phyloP scores from a whole-genome alignment of 2,797 vertebrate species.

The Falco peregrinus region DNA sequence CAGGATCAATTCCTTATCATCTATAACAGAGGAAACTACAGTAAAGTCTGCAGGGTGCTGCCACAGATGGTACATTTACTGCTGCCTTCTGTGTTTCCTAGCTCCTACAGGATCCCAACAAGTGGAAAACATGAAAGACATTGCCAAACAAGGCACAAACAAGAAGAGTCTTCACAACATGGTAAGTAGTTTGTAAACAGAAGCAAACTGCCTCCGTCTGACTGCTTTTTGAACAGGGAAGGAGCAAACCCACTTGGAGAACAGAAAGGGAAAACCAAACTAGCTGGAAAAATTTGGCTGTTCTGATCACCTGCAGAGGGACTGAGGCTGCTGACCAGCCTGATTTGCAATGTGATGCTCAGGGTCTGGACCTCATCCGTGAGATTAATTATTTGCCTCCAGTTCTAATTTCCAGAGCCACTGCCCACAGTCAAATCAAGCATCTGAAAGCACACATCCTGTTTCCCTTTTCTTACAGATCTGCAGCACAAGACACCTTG shows the following conservation, averaged over 20 bases:
- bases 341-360: fast-evolving
- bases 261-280: background rate
- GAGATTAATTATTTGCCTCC: background rate
- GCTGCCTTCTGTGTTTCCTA: background rate
- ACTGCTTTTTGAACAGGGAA: background rate
- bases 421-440: background rate
- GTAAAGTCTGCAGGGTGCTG: background rate
- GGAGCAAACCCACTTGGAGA: background rate
- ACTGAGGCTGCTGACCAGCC: background rate
- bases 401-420: background rate
- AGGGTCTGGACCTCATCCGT: background rate
- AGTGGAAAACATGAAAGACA: background rate
- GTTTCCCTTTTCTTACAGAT: background rate
- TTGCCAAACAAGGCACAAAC: background rate
- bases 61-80: background rate
- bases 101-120: background rate
- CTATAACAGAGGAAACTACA: background rate
- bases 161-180: background rate
- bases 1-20: background rate
- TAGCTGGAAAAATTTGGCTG: background rate
- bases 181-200: background rate
- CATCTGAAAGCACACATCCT: background rate
- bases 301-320: background rate
- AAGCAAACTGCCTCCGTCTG: background rate
- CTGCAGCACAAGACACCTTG: background rate